Conservation (phyloP, 2,888 invertebrate genomes). For the Prenolepis imparis region DNA sequence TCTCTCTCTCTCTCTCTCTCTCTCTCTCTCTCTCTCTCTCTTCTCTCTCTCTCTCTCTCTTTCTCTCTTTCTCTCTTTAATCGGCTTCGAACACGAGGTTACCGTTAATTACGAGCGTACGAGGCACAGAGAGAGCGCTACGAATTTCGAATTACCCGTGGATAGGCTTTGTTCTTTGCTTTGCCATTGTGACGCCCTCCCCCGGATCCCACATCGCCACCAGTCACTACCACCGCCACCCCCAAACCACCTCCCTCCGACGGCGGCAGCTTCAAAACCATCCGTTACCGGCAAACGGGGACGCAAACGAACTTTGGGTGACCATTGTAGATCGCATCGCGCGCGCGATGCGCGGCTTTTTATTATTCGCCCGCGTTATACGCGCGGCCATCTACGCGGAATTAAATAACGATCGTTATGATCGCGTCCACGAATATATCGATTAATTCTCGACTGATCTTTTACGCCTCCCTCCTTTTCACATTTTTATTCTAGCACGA, state of each 20-base stretch:
- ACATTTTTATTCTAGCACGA: neutral
- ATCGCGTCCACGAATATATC: conserved; percentile 12
- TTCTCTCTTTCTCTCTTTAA: conserved; percentile 61
- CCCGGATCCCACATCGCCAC: conserved; percentile 51
- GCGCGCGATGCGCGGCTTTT: conserved; percentile 63
- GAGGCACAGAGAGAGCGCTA: conserved; percentile 70
- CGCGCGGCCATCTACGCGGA: conserved; percentile 15
- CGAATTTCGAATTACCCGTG: conserved; percentile 79
- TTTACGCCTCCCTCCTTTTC: too few species aligned
- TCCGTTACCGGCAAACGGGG: conserved; percentile 73
- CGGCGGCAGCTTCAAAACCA: conserved; percentile 77
- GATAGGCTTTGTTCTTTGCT: conserved; percentile 78
- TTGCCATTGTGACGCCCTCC: conserved; percentile 74
- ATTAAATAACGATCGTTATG: conserved; percentile 48
- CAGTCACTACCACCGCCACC: conserved; percentile 44
- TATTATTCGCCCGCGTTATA: conserved; percentile 68
- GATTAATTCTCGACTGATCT: neutral
- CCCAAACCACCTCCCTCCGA: conserved; percentile 55
- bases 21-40: too few species aligned
- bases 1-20: conserved; percentile 18
- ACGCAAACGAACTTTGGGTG: conserved; percentile 74
- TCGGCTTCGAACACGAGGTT: conserved; percentile 75
- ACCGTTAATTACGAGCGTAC: conserved; percentile 76
- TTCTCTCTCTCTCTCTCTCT: too few species aligned
- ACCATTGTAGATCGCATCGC: conserved; percentile 72